Conservation (phyloP, 1,140 invertebrate species). For the Macrotrachela quadricornifera region DNA sequence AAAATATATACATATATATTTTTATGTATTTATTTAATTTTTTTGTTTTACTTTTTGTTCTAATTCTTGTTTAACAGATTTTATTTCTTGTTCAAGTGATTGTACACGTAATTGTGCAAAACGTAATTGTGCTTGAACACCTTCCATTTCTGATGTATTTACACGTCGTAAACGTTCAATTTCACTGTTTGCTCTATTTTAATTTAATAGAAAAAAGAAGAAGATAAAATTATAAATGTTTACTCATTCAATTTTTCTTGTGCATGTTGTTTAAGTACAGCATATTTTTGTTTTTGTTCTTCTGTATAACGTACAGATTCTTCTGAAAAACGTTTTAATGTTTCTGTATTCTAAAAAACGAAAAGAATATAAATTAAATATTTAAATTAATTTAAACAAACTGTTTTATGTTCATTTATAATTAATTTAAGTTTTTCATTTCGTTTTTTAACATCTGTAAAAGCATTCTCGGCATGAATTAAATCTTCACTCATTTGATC, state of each 20-base stretch:
- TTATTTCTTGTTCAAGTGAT: not conserved
- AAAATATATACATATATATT: not conserved
- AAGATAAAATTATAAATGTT: not conserved
- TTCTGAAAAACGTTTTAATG: not conserved
- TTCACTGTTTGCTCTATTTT: slow-evolving; percentile 6
- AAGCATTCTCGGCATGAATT: slow-evolving; percentile 5
- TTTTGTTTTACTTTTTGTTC: not conserved
- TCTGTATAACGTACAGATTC: not conserved
- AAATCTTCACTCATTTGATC: slow-evolving; percentile 8
- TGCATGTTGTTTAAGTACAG: slow-evolving; percentile 7
- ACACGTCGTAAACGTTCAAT: slow-evolving; percentile 5
- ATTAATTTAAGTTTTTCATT: slow-evolving; percentile 6
- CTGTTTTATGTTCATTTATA: slow-evolving; percentile 3
- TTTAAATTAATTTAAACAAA: not conserved
- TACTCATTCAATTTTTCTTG: slow-evolving; percentile 8
- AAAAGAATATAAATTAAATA: not conserved
- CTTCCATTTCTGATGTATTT: not conserved
- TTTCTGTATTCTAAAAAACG: not conserved
- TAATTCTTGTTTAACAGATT: slow-evolving; percentile 4
- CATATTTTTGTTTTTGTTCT: slow-evolving; percentile 3
- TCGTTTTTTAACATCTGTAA: slow-evolving; percentile 5
- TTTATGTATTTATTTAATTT: not conserved
- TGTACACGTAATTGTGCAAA: not conserved
- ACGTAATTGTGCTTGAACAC: slow-evolving; percentile 1
- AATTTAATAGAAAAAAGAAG: too few species aligned